Evolutionary conservation across 2,888 invertebrate genomes (phyloP), one percentile per base, ranked within the genome.

Genomic region (Acleris laterana): DNA sequence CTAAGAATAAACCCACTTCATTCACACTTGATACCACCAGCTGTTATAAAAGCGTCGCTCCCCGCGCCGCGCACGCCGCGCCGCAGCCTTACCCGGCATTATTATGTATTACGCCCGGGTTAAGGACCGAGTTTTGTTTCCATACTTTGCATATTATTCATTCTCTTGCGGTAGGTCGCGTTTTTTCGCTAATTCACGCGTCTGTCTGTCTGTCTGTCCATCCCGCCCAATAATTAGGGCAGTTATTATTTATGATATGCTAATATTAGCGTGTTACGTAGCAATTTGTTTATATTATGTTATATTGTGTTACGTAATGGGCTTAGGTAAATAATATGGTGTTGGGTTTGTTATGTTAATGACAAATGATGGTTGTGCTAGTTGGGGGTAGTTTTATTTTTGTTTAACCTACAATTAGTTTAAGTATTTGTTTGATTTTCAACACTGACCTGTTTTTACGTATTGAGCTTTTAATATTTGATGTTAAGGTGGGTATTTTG

Each of bases 161-260:
- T 79, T 75, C 72, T 75, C 75, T 77, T 83, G 82, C 72, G 82
- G 84, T 81, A 84, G 82, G 82, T 83, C 84, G 78, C 75, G 71
- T 75, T 75, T 79, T 80, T 75, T 80, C 80, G 74, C 74, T 71
- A 72, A 72, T 72, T 71, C 70, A 73, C 70, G 71, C 67, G 68
- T 71, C 69, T 60, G 49, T 60, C 62, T 49, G 59, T 59, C 51
- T 62, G 58, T 55, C 17, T 56, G 57, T 67, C 62, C 51, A 42
- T 50, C 22, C 25, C 49, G 42, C 51, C 56, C 55, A 55, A 63
- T 52, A 59, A 53, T 59, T 58, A 48, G 57, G 57, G 57, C 57
- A 57, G 63, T 57, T 63, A 58, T 63, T 58, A 58, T 63, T 63
- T 63, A 63, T 63, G 63, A 48, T 52, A 63, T 63, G 63, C 48